Percentiles rank a stretch among this genome's conserved stretches.
phyloP scores from a whole-genome alignment of 2,797 vertebrate species.

The Pygocentrus nattereri region DNA sequence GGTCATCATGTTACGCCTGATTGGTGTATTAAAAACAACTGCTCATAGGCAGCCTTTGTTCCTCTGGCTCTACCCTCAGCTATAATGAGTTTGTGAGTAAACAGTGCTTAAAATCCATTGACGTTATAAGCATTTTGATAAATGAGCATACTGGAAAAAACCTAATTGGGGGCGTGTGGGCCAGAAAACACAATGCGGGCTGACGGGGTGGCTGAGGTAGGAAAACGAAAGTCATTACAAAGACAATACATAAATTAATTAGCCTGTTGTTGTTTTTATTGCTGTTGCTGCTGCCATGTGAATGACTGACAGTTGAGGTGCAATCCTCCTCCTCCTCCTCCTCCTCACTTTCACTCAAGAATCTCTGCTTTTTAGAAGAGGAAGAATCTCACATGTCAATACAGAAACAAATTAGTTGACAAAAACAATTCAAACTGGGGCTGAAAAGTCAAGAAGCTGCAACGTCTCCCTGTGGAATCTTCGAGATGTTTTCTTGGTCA shows the following conservation, averaged over 20 bases:
- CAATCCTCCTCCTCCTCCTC: neutral
- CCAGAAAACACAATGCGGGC: slow-evolving; percentile 42
- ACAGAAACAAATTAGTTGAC: neutral
- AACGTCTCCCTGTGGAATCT: no score
- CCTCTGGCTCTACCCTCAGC: neutral
- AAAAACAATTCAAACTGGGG: neutral
- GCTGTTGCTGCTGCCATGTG: slow-evolving; percentile 12
- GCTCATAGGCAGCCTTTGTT: neutral
- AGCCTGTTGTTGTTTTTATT: slow-evolving; percentile 23
- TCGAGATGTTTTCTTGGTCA: no score
- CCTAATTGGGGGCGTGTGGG: slow-evolving; percentile 54
- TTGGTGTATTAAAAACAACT: neutral
- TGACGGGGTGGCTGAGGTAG: slow-evolving; percentile 35
- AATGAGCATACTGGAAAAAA: slow-evolving; percentile 52
- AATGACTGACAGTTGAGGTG: slow-evolving; percentile 9
- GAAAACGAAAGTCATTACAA: slow-evolving; percentile 32
- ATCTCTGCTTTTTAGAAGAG: no score
- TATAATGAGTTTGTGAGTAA: neutral
- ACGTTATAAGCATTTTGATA: slow-evolving; percentile 41
- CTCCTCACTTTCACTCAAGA: no score
- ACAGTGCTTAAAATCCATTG: slow-evolving; percentile 35
- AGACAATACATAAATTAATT: slow-evolving; percentile 46
- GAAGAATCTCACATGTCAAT: neutral
- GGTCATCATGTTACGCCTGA: no score
- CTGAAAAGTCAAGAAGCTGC: no score